These are phyloP conservation scores for Atrichornis clamosus DNA, from an alignment of 2,113 vertebrate genomes.

Conservation along the genomic window DNA sequence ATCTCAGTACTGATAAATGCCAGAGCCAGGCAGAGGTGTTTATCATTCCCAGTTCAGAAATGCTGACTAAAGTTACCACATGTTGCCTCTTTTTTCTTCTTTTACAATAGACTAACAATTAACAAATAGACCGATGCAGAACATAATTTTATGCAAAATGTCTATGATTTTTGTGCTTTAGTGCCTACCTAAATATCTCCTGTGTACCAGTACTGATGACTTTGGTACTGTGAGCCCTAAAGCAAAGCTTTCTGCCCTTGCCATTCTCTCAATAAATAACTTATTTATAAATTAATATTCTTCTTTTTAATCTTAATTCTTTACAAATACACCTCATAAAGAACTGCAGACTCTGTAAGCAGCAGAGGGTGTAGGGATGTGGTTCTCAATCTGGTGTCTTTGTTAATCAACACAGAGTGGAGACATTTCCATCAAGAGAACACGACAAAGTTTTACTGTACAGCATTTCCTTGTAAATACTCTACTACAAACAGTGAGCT, in stretches of 20 bases:
- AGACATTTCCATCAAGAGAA: neutral
- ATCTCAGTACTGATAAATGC: slow-evolving; percentile 85
- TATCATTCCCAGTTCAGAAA: slow-evolving; percentile 83
- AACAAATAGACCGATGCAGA: slow-evolving; percentile 36
- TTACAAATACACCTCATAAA: neutral
- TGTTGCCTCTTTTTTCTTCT: slow-evolving; percentile 79
- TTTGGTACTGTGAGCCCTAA: neutral
- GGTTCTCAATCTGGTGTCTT: neutral
- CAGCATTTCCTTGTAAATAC: neutral
- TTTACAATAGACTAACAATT: slow-evolving; percentile 65
- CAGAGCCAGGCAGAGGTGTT: slow-evolving; percentile 77
- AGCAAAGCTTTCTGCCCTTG: neutral
- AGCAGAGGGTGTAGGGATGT: neutral
- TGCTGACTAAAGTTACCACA: slow-evolving; percentile 87
- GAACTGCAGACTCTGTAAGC: neutral
- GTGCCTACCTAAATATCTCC: neutral
- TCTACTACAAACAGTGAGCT: neutral
- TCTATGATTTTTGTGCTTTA: neutral
- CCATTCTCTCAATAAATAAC: neutral
- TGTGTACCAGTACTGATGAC: neutral
- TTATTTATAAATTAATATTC: neutral
- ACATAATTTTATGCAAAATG: slow-evolving; percentile 15
- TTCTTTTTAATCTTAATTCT: neutral
- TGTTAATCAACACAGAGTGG: neutral
- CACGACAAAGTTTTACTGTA: neutral